Conservation (phyloP, 2,888 invertebrate genomes). For the Tuta absoluta region DNA sequence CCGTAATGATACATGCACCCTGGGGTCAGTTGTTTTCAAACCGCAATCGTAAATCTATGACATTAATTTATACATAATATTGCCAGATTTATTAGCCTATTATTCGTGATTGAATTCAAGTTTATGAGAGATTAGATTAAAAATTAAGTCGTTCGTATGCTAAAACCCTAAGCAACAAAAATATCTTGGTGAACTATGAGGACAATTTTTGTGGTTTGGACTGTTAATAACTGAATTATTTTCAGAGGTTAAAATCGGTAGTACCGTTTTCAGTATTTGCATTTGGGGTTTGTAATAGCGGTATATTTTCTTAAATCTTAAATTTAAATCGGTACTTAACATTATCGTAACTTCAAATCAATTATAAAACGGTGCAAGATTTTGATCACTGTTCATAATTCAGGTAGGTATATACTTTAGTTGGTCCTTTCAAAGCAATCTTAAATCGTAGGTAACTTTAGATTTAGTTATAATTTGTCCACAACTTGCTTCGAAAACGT, state of each 20-base stretch:
- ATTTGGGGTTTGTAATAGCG: background rate
- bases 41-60: too few species aligned
- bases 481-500: background rate
- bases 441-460: background rate
- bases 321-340: too few species aligned
- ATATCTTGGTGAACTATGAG: background rate
- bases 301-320: too few species aligned
- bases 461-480: background rate
- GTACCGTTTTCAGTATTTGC: background rate
- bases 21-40: too few species aligned
- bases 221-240: background rate
- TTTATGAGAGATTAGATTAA: background rate
- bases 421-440: conserved; percentile 6
- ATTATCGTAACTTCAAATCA: too few species aligned
- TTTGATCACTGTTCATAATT: background rate
- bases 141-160: background rate
- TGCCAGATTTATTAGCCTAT: too few species aligned
- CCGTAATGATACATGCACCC: background rate
- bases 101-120: too few species aligned
- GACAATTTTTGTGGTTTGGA: conserved; percentile 24
- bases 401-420: background rate
- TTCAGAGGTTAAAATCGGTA: background rate
- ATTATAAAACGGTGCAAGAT: background rate
- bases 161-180: background rate
- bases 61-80: too few species aligned